Evolutionary conservation across 2,888 invertebrate species (phyloP).

Genomic region (Lasioglossum vierecki): DNA sequence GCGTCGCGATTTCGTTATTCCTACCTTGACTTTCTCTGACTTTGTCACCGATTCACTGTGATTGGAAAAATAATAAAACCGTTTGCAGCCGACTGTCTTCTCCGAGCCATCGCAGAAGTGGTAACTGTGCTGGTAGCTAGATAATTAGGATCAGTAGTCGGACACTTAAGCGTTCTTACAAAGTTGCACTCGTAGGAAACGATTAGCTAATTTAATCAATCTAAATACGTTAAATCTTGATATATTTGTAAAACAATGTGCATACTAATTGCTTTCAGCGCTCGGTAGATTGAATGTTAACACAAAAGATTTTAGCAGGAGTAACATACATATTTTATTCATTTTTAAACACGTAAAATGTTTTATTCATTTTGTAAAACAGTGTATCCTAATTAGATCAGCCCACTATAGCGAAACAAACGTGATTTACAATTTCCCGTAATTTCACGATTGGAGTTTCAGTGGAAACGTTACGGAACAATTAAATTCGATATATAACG

Average conservation of each 20-base stretch:
- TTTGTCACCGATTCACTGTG: neutral
- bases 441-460: neutral
- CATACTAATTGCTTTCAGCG: too few species aligned
- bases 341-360: neutral
- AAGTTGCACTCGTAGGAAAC: too few species aligned
- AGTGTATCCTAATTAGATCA: neutral
- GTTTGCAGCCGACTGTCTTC: neutral
- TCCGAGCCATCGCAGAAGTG: neutral
- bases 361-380: neutral
- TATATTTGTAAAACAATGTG: too few species aligned
- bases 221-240: too few species aligned
- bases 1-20: conserved; percentile 39
- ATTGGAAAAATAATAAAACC: neutral
- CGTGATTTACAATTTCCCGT: neutral
- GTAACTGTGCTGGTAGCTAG: neutral
- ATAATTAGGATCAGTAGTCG: neutral
- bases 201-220: too few species aligned
- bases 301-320: too few species aligned
- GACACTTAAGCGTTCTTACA: too few species aligned
- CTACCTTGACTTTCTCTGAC: neutral
- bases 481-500: neutral
- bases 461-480: neutral
- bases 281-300: too few species aligned
- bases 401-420: neutral
- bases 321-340: neutral